Base-by-base conservation (phyloP, 53 echinoderm and acorn worm species). In the Zoroaster sp. region DNA sequence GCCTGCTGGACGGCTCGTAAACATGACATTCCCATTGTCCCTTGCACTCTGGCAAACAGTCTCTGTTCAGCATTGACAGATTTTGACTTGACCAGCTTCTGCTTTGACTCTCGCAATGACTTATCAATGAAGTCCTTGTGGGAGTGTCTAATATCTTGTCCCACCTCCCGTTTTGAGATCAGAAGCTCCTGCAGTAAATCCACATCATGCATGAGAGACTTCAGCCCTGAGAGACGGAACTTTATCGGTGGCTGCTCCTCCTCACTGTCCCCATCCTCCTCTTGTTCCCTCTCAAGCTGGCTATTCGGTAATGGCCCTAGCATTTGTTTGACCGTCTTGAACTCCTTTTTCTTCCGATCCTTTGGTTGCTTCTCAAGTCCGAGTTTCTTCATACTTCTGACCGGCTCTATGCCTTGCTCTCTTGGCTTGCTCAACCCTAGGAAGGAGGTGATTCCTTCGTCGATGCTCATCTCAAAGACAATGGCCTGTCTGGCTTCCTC, bases 11-110 rank as follows among this genome's bases (percentile, higher is more conserved):
- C 96, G 3, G 98, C 98, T 21, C 91, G 92, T 49, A 98, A 75
- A 39, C 95, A 94, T 0, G 95, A 88, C 98, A 94, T 93, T n/a
- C 98, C 98, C 98, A 98, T 95, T 2, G 98, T 98, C 14, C 98
- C 98, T 38, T 98, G 98, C 5, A 96, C 91, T 47, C 90, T 75
- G 4, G 98, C 92, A 92, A 96, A 98, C 69, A 98, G 83, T 63
- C 92, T 92, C 80, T 98, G 98, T 71, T 95, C 94, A 14, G 93
- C 92, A 51, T 93, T 98, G 35, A 90, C 77, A 4, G 91, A 80
- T 66, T 89, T 95, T 43, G 74, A 83, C 47, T 92, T 95, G 13
- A 87, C 73, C 17, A 89, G 77, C 82, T 79, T 94, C 23, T 72
- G 78, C 36, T 52, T 55, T 4, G 87, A 28, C 52, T 87, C 52